Percentiles rank a stretch among this genome's conserved stretches.
phyloP scores from a whole-genome alignment of 2,888 invertebrate species.

The Dasysyrphus albostriatus region DNA sequence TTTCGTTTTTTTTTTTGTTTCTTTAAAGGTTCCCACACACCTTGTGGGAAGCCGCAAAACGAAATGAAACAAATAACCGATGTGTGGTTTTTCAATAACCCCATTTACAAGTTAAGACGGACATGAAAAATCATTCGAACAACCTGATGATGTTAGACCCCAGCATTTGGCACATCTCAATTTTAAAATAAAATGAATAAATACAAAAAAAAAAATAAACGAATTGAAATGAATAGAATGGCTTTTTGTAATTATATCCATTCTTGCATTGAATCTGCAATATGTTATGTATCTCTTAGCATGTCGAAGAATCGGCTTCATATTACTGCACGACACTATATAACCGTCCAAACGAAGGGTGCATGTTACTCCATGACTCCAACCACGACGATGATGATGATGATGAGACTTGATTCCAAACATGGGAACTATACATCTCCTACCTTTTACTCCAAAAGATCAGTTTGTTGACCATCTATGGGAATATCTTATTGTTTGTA shows the following conservation, averaged over 20 bases:
- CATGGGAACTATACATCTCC: conserved; percentile 27
- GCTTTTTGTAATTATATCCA: conserved; percentile 55
- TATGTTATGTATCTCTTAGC: conserved; percentile 3
- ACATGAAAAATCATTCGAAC: conserved; percentile 39
- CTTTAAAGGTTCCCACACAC: conserved; percentile 48
- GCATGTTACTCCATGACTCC: conserved; percentile 7
- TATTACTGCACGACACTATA: conserved; percentile 20
- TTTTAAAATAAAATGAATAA: conserved; percentile 31
- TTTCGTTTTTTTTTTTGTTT: neutral
- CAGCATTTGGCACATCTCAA: conserved; percentile 51
- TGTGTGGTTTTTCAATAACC: conserved; percentile 48
- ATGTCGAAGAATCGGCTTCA: conserved; percentile 29
- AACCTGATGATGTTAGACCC: conserved; percentile 23
- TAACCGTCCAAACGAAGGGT: neutral
- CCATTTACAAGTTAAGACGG: neutral
- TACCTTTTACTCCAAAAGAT: neutral
- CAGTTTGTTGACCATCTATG: conserved; percentile 57
- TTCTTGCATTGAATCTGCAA: conserved; percentile 41
- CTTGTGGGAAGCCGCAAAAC: conserved; percentile 50
- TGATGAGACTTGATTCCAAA: conserved; percentile 13
- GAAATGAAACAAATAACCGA: conserved; percentile 49
- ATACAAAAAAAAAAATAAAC: conserved; percentile 16
- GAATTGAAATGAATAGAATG: conserved; percentile 41
- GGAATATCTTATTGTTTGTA: conserved; percentile 49
- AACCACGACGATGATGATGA: neutral